Percentiles rank a stretch among this genome's conserved stretches.
Evolutionary conservation across 1,140 invertebrate genomes (phyloP).

Genomic region (Caenorhabditis remanei): DNA sequence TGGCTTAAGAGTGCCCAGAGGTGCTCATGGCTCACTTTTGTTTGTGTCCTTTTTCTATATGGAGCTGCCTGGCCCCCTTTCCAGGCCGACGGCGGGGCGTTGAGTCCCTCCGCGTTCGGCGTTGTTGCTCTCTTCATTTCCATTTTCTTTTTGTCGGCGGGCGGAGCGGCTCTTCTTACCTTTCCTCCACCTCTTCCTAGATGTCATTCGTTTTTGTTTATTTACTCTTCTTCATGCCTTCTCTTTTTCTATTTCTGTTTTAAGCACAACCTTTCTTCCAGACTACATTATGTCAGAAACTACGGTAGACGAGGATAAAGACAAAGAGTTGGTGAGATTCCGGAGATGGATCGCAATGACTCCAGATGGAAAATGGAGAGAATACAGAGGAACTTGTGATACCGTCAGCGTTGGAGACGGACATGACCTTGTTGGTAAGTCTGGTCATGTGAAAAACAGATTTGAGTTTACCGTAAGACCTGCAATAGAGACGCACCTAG

Average conservation of each 20-base stretch:
- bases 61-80: too few species aligned
- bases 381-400: neutral
- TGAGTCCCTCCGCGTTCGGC: neutral
- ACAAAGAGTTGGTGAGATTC: neutral
- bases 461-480: too few species aligned
- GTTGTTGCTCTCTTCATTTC: conserved; percentile 25
- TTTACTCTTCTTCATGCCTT: neutral
- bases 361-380: neutral
- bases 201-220: conserved; percentile 19
- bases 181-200: conserved; percentile 14
- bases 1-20: too few species aligned
- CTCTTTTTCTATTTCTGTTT: neutral
- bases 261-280: neutral
- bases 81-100: neutral
- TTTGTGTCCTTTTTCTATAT: neutral
- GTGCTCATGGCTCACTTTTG: too few species aligned
- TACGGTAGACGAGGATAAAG: neutral
- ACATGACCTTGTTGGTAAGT: neutral
- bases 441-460: neutral
- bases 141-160: neutral
- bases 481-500: too few species aligned
- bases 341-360: neutral
- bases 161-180: neutral
- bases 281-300: neutral
- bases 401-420: neutral